Evolutionary conservation across 37 sponge, comb jelly and placozoan genomes (phyloP), one percentile per base, ranked within the genome.

Genomic region (Dysidea cf. avara): DNA sequence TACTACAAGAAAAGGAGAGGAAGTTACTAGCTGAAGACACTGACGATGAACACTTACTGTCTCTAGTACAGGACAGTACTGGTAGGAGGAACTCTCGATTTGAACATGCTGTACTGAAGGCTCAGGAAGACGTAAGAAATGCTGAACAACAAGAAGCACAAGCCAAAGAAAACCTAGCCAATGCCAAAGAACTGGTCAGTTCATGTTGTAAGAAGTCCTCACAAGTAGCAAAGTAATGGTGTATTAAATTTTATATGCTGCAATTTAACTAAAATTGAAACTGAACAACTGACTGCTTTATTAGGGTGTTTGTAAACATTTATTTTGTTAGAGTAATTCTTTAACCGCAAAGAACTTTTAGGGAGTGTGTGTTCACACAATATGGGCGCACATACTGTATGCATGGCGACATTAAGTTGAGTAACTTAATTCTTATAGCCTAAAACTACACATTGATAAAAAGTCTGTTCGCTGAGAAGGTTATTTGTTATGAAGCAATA

Each of bases 1-100:
- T 85, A 61, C 77, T 84, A 21, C 29, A 40, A 17, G 91, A 90
- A 39, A 78, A 85, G 57, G 81, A 90, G 60, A 79, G 77, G 37
- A 30, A 49, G 34, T 29, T 80, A 53, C 39, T 55, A 1, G 81
- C 78, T 11, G 61, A 69, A 39, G 81, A 76, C 13, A 80, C 78
- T 7, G 84, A 88, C 34, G 89, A 83, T 50, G 79, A 79, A 25
- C 72, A 55, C 17, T 51, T 90, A 5, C 49, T 85, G 58, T 67
- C 72, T 0, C 12, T 77, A 5, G 62, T 75, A 31, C 26, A 56
- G 26, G 67, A 39, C 17, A 64, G 34, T 26, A 29, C 51, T 17
- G 65, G 54, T 4, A 53, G 47, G 55, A 30, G 53, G 72, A 81
- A 56, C 63, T 71, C 91, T 25, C 66, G 78, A 28, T 52, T 81